Percentiles rank a stretch among this genome's conserved stretches.
phyloP scores from a whole-genome alignment of 2,888 invertebrate species.

The Leucophenga montana region DNA sequence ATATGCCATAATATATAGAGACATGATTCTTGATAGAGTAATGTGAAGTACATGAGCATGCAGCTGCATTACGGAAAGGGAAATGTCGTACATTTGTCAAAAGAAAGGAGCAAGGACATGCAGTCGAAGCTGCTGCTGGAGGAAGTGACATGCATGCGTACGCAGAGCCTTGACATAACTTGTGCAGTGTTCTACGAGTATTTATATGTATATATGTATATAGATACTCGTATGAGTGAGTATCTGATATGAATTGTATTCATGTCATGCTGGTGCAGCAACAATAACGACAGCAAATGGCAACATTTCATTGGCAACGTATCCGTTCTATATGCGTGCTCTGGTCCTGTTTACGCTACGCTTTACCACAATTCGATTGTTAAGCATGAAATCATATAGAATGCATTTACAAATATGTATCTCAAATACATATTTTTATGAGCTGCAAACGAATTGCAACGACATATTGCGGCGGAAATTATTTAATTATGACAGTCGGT shows the following conservation, averaged over 20 bases:
- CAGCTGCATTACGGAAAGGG: not conserved
- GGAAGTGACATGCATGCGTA: not conserved
- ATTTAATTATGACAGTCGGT: not conserved
- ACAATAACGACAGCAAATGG: too few species aligned
- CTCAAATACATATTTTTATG: not conserved
- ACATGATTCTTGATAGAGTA: not conserved
- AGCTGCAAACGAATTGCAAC: not conserved
- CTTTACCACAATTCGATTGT: too few species aligned
- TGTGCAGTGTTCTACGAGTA: too few species aligned
- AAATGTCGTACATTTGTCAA: constrained; percentile 10
- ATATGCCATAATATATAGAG: not conserved
- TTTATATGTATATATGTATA: too few species aligned
- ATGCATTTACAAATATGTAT: too few species aligned
- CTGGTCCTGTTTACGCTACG: too few species aligned
- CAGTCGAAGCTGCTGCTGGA: not conserved
- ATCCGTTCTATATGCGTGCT: not conserved
- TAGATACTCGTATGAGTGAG: too few species aligned
- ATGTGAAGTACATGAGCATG: not conserved
- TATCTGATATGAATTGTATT: too few species aligned
- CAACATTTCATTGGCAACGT: constrained; percentile 11
- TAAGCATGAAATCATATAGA: not conserved
- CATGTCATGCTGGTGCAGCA: not conserved
- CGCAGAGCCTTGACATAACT: not conserved
- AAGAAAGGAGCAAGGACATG: not conserved
- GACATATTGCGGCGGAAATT: not conserved